Percentiles rank a stretch among this genome's conserved stretches.
phyloP scores from a whole-genome alignment of 2,888 invertebrate species.

The Lepeophtheirus nordmannii region DNA sequence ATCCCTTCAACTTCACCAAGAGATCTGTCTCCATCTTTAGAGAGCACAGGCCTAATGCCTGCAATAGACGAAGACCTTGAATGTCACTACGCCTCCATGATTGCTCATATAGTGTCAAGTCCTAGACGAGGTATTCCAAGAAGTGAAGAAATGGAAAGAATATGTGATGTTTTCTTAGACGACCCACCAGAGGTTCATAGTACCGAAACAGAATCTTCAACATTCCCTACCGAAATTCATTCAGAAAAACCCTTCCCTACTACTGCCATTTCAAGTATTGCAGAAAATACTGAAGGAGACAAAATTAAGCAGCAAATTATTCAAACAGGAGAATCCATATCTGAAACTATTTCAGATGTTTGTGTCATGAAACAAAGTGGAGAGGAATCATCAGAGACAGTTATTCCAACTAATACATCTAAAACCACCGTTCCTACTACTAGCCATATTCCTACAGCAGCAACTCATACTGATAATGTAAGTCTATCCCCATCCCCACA shows the following conservation, averaged over 20 bases:
- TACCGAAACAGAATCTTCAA: neutral
- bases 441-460: neutral
- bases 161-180: neutral
- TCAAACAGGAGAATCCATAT: too few species aligned
- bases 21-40: neutral
- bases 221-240: neutral
- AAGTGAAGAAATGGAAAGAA: constrained; percentile 4
- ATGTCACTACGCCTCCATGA: neutral
- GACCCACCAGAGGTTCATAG: neutral
- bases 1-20: neutral
- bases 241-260: neutral
- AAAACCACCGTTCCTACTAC: neutral
- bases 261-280: too few species aligned
- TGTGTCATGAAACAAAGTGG: neutral
- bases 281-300: too few species aligned
- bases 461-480: too few species aligned
- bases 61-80: neutral
- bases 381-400: neutral
- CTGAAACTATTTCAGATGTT: too few species aligned
- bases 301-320: too few species aligned
- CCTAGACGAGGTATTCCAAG: constrained; percentile 2
- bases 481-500: neutral
- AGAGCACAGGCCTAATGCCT: neutral
- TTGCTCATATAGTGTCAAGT: neutral
- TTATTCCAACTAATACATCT: too few species aligned